Percentiles rank a stretch among this genome's conserved stretches.
These are phyloP conservation scores for Suricata suricatta DNA, from an alignment of 2,113 vertebrate species.

Conservation along the genomic window DNA sequence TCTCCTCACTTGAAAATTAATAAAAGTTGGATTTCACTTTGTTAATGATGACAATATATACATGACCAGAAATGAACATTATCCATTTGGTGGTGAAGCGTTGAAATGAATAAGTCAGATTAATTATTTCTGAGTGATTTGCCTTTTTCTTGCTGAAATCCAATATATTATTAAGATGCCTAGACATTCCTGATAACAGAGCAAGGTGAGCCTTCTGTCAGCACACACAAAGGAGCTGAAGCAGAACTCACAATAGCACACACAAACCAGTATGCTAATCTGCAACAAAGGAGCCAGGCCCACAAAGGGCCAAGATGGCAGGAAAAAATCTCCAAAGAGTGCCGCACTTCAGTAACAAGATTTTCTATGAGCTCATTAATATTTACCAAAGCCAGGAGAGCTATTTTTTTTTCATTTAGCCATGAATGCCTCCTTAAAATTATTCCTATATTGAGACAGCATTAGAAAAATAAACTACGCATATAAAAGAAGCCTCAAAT, in stretches of 20 bases:
- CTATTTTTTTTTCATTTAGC: constrained; percentile 74
- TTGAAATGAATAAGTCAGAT: constrained; percentile 54
- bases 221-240: constrained; percentile 77
- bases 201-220: constrained; percentile 76
- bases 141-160: constrained; percentile 63
- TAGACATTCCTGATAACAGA: constrained; percentile 65
- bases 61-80: constrained; percentile 55
- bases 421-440: constrained; percentile 81
- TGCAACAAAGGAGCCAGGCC: constrained; percentile 75
- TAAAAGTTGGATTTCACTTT: constrained; percentile 31
- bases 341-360: constrained; percentile 77
- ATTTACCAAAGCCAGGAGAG: constrained; percentile 82
- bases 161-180: constrained; percentile 76
- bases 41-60: constrained; percentile 54
- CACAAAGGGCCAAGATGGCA: constrained; percentile 75
- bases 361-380: constrained; percentile 82
- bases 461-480: constrained; percentile 84
- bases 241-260: constrained; percentile 76
- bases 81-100: constrained; percentile 50
- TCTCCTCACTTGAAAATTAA: constrained; percentile 35
- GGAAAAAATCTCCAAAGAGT: constrained; percentile 77
- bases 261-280: constrained; percentile 78
- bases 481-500: constrained; percentile 82
- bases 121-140: constrained; percentile 72
- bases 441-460: constrained; percentile 83